Evolutionary conservation across 2,113 vertebrate species (phyloP).

Genomic region (Cygnus atratus): DNA sequence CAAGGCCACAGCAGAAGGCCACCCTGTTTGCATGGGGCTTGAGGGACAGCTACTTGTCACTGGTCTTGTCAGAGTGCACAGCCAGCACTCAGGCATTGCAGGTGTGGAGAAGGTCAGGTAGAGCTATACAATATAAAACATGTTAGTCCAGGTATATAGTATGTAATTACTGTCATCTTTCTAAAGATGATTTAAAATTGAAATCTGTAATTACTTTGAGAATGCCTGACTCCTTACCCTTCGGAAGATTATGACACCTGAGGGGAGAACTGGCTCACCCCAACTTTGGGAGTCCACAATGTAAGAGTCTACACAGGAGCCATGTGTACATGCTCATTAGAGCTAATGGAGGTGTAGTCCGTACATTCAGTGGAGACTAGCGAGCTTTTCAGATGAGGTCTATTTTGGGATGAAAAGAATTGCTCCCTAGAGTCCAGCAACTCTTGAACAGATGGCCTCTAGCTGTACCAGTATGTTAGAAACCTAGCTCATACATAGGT

Average conservation of each 20-base stretch:
- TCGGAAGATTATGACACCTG: accelerated
- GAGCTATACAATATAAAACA: accelerated
- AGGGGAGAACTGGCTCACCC: neutral
- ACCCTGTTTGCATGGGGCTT: neutral
- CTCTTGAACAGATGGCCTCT: accelerated
- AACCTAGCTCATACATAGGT: neutral
- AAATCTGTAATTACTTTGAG: neutral
- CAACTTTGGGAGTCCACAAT: accelerated
- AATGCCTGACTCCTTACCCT: neutral
- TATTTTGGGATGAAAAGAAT: neutral
- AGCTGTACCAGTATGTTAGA: too few species aligned
- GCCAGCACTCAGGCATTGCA: neutral
- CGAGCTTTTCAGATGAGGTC: neutral
- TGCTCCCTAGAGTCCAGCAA: neutral
- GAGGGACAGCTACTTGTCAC: neutral
- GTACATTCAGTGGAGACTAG: accelerated
- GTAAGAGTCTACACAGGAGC: neutral
- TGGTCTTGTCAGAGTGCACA: neutral
- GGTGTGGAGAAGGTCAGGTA: neutral
- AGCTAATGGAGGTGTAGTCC: accelerated
- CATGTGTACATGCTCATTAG: accelerated
- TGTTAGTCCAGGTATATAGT: too few species aligned
- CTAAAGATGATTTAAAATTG: neutral
- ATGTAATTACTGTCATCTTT: neutral
- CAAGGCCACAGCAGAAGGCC: neutral